Evolutionary conservation across 2,113 vertebrate species (phyloP), one percentile per base, ranked within the genome.

Genomic region (Nannobrachium achirus): DNA sequence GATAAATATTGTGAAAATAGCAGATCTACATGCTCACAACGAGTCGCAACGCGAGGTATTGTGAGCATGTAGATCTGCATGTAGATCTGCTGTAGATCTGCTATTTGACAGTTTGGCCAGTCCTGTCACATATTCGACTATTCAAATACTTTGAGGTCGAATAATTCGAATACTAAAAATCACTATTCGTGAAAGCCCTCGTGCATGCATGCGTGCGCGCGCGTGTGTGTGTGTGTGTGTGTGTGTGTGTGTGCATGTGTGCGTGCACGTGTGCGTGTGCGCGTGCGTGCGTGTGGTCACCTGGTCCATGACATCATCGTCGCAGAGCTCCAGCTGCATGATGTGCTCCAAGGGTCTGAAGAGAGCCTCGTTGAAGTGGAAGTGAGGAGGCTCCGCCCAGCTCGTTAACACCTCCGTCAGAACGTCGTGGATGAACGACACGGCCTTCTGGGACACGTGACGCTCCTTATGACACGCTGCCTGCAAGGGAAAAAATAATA

Each of bases 281-380:
- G 56, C 42, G 39, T 42, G 15, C 42, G 57, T 41, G 40, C 0
- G 19, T n/a, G 59, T 48, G 59, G 60, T 38, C 63, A 94, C 97
- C 97, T 99, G 98, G 84, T 99, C 98, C 83, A 99, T 97, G 1
- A 98, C 96, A 0, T 99, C 98, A 62, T 99, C 98, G 3, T 99
- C 98, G 9, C 98, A 99, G 10, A 98, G 87, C 85, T 98, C 98
- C 70, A 99, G 93, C 89, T 98, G 98, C 97, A 99, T 98, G 76
- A 99, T 97, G 45, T 94, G 96, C 78, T 99, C 97, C 1, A 99
- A 96, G 3, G 98, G 97, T 2, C 96, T 92, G 91, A 99, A 99
- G 38, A 99, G 93, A 0, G 96, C 95, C 88, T 99, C 97, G 0
- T 97, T 98, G 25, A 98, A 98, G 88, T 96, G 96, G 65, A 98